A percentile compares a stretch with the other conserved stretches of the same genome.
These are phyloP conservation scores for Pterocles burchelli DNA, from an alignment of 2,113 vertebrate genomes.

Conservation along the genomic window DNA sequence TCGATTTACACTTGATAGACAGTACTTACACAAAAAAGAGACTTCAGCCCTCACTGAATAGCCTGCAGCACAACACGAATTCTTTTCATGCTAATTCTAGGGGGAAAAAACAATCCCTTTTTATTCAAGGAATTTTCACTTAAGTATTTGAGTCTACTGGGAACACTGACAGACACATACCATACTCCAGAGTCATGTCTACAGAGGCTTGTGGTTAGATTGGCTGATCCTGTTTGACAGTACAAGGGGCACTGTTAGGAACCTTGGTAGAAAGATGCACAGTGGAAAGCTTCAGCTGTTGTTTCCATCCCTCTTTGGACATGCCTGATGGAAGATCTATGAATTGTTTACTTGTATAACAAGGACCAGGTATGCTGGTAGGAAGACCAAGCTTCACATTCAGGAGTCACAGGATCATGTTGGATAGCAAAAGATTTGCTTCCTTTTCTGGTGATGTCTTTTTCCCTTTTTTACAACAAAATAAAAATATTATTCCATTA, in stretches of 20 bases:
- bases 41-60: neutral
- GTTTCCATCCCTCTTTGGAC: neutral
- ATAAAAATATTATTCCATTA: neutral
- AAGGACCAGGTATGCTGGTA: neutral
- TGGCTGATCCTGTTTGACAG: neutral
- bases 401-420: neutral
- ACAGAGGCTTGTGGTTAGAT: neutral
- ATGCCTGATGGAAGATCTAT: neutral
- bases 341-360: neutral
- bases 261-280: neutral
- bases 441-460: neutral
- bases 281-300: neutral
- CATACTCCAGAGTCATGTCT: neutral
- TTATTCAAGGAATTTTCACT: slow-evolving; percentile 12
- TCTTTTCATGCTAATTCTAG: neutral
- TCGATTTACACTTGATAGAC: slow-evolving; percentile 9
- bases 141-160: slow-evolving; percentile 1
- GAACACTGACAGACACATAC: neutral
- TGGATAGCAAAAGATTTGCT: neutral
- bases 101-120: neutral
- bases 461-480: neutral
- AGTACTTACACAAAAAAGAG: neutral
- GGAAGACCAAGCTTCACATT: neutral
- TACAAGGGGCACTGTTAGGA: neutral
- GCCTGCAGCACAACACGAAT: neutral